Evolutionary conservation across 2,888 invertebrate genomes (phyloP), one percentile per base, ranked within the genome.

Genomic region (Phaonia tiefii): DNA sequence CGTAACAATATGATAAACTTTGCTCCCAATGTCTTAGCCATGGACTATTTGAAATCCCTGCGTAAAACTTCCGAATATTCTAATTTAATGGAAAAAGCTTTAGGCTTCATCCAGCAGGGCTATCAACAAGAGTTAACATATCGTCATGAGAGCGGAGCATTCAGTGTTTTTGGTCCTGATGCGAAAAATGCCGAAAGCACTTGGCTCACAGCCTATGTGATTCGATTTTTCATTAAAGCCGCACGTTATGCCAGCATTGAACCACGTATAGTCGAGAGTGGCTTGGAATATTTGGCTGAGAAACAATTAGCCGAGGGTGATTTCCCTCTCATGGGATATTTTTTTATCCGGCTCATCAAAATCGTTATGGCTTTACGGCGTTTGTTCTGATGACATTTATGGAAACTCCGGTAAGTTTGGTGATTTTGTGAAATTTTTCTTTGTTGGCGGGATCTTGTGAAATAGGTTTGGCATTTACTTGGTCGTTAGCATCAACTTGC

Each of bases 181-280:
- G 90, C 92, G 0, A 94, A 94, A 85, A 94, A 94, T 86, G 86
- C 91, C 0, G 88, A 91, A 0, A 96, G 96, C 42, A 93, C 93
- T 0, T 95, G 95, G 96, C 91, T 97, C 79, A 97, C 97, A 2
- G 96, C 97, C 0, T 97, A 97, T 88, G 96, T 96, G 0, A 93
- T 94, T 0, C 93, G 95, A 83, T 94, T 95, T 0, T 95, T 97
- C 90, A 93, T 92, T 70, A 94, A 95, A 89, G 96, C 96, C 0
- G 92, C 91, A 42, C 90, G 92, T 15, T 94, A 94, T 86, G 94
- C 96, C 5, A 25, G 65, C 0, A 92, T 93, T 93, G 77, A 77
- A 11, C 1, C 17, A 11, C 11, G 13, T 17, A 13, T 74, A 13
- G 66, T 77, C 39, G 66, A 77, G 11, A 0, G 17, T 7, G 80